Evolutionary conservation across 2,113 vertebrate species (phyloP), one percentile per base, ranked within the genome.

Genomic region (Dicentrarchus labrax): DNA sequence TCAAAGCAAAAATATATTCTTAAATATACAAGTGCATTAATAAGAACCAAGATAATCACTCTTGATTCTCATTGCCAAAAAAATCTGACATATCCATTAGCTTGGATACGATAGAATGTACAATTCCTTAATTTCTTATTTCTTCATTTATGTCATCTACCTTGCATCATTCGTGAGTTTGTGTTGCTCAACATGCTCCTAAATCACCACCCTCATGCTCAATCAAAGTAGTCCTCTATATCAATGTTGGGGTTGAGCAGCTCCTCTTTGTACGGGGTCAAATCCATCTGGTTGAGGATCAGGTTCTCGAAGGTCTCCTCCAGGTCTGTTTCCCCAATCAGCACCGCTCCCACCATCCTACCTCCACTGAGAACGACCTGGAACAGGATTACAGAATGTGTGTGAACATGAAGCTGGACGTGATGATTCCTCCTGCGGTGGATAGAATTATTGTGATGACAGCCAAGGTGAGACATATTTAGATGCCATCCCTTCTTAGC

Each of bases 251-350:
- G 98, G 92, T 99, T 96, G 47, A 99, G 95, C 12, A 99, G 95
- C 30, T 98, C 94, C 86, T 97, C 97, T 69, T 97, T 96, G 5
- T 99, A 99, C 2, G 91, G 86, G 0, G 97, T 97, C 85, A 99
- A 95, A 85, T 99, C 97, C 97, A 99, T 99, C 17, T 96, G 97
- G 91, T 99, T 99, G 85, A 99, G 95, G 86, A 99, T 99, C 22
- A 99, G 89, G 86, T 99, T 99, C 91, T 99, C 98, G 90, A 99
- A 99, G 4, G 98, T 99, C 95, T 99, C 98, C 84, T 99, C 98
- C 81, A 99, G 91, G 83, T 99, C 96, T 0, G 98, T 99, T 65
- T 99, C 98, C 5, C 98, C 98, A 0, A 99, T 98, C 1, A 99
- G 93, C 78, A 99, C 94, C 0, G 98, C 97, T 67, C 98, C 98